Evolutionary conservation across 2,888 invertebrate genomes (phyloP).

Genomic region (Andrena flavipes): DNA sequence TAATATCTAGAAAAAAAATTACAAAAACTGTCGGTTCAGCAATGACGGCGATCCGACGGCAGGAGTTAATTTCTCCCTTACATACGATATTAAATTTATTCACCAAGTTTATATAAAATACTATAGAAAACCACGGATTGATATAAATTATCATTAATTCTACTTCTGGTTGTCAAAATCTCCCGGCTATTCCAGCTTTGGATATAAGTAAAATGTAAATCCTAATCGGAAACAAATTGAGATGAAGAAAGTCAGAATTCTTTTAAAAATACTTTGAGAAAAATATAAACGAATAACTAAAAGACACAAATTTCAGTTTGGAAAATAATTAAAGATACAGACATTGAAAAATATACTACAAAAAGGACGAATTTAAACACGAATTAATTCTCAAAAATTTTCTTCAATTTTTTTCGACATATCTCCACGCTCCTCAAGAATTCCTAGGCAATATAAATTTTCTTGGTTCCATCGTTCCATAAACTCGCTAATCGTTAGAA

Average conservation of each 20-base stretch:
- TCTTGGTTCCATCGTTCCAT: too few species aligned
- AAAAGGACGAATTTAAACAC: too few species aligned
- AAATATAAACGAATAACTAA: not conserved
- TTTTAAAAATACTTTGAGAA: not conserved
- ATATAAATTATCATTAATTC: not conserved
- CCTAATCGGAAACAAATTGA: not conserved
- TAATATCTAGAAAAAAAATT: not conserved
- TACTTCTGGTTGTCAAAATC: not conserved
- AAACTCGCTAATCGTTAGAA: too few species aligned
- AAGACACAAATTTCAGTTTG: not conserved
- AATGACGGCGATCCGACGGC: constrained; percentile 65
- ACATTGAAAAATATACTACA: too few species aligned
- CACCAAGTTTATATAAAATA: not conserved
- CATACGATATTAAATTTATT: constrained; percentile 3
- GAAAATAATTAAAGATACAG: not conserved
- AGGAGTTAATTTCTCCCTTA: constrained; percentile 19
- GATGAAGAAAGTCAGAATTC: not conserved
- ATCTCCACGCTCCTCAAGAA: too few species aligned
- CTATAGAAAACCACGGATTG: not conserved
- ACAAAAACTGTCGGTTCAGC: not conserved
- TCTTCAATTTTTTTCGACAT: too few species aligned
- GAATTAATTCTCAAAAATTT: too few species aligned
- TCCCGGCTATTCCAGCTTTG: not conserved
- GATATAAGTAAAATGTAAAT: not conserved
- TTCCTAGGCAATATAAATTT: too few species aligned